phyloP scores from a whole-genome alignment of 2,888 invertebrate species.

The Villa cingulata region DNA sequence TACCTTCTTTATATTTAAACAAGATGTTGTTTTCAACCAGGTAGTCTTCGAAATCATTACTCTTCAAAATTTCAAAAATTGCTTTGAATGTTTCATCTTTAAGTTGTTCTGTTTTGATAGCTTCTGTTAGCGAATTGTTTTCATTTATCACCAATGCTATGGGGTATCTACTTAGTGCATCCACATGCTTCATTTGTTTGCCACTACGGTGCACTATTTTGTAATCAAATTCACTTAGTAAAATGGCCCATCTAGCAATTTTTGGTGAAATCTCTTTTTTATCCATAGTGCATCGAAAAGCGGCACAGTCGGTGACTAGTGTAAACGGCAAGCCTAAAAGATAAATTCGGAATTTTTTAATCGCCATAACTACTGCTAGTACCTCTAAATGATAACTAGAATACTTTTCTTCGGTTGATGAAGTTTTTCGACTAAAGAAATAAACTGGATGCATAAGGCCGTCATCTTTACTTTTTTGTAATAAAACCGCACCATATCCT shows the following conservation, averaged over 20 bases:
- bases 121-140: no score
- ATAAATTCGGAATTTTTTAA: constrained; percentile 23
- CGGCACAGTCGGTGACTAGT: constrained; percentile 22
- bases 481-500: no score
- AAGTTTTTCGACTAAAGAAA: constrained; percentile 24
- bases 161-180: no score
- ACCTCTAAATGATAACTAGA: constrained; percentile 26
- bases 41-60: constrained; percentile 1
- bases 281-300: constrained; percentile 20
- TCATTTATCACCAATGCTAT: no score
- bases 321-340: constrained; percentile 20
- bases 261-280: constrained; percentile 19
- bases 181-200: no score
- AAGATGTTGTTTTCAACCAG: constrained; percentile 5
- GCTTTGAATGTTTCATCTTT: not conserved
- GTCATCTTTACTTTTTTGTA: constrained; percentile 16
- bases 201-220: constrained; percentile 11
- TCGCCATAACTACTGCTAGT: constrained; percentile 21
- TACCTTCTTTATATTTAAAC: constrained; percentile 6
- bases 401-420: constrained; percentile 21
- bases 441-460: constrained; percentile 21
- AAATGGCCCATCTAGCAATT: constrained; percentile 20
- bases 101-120: no score
- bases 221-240: constrained; percentile 13
- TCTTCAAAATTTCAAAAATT: not conserved